Percentiles rank a stretch among this genome's conserved stretches.
These are phyloP conservation scores for Carapus acus DNA, from an alignment of 2,797 vertebrate genomes.

Conservation along the genomic window DNA sequence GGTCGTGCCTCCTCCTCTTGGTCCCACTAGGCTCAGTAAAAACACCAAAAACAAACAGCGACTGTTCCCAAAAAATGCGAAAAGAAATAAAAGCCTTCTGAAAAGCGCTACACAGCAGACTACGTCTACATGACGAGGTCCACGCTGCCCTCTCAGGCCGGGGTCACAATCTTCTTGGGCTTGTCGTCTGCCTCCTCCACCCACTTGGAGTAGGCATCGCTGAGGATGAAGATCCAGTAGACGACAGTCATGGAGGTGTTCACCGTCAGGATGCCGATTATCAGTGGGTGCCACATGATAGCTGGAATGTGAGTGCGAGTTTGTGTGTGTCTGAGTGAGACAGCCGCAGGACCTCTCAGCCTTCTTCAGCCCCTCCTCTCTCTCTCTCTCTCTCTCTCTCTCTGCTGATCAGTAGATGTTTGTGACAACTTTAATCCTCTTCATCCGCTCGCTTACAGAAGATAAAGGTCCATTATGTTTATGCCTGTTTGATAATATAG, in stretches of 20 bases:
- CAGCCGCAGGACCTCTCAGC: constrained; percentile 24
- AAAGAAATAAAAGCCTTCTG: not conserved
- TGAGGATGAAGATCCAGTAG: constrained; percentile 65
- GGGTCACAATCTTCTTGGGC: constrained; percentile 55
- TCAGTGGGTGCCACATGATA: constrained; percentile 66
- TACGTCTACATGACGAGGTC: constrained; percentile 28
- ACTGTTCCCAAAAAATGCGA: constrained; percentile 9
- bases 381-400: constrained; percentile 39
- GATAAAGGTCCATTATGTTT: constrained; percentile 59
- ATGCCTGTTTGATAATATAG: constrained; percentile 35
- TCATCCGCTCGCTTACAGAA: constrained; percentile 61
- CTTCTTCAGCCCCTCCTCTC: constrained; percentile 28
- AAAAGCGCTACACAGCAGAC: constrained; percentile 45
- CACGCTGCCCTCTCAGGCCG: constrained; percentile 55
- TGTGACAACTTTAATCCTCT: constrained; percentile 64
- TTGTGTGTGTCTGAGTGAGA: constrained; percentile 16
- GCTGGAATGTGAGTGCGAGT: constrained; percentile 7
- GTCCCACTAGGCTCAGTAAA: constrained; percentile 10
- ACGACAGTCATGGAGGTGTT: constrained; percentile 63
- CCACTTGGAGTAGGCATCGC: constrained; percentile 57
- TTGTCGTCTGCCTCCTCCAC: constrained; percentile 54
- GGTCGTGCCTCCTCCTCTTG: constrained; percentile 6
- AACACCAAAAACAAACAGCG: not conserved
- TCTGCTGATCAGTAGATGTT: constrained; percentile 51
- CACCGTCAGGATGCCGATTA: constrained; percentile 60